Evolutionary conservation across 1,140 invertebrate genomes (phyloP), one percentile per base, ranked within the genome.

Genomic region (Brachystomella parvula): DNA sequence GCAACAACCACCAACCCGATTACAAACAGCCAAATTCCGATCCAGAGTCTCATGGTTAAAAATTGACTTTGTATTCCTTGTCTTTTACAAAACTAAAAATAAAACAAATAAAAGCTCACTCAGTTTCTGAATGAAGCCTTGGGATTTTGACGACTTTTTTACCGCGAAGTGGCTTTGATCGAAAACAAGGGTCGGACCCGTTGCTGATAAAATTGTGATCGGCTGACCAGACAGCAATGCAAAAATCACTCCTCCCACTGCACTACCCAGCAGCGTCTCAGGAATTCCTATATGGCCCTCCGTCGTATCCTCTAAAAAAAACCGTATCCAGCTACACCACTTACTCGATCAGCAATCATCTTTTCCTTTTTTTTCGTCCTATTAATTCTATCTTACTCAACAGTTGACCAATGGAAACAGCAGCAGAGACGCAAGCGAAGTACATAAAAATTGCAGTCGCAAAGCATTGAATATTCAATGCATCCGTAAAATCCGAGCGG

Each of bases 361-460:
- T 53, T 15, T 15, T 26, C 12, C 6, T 53, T 19, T 17, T 24
- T 15, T 53, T 24, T 24, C 9, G 49, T 17, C 24, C 24, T 9
- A 19, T 9, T 53, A 24, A 39, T 9, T 60, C 30, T 3, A 12
- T 75, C 78, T 81, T 75, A 78, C 92, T 89, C 69, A 92, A 83
- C 28, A 96, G 78, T 66, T 93, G 93, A 28, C 94, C 94, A 76
- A 96, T 96, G 0, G 94, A 94, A 62, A 97, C 94, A 12, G 92
- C 92, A 0, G 90, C 92, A 3, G 93, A 93, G 0, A 96, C 81
- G 33, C 90, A 91, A 30, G 94, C 94, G 77, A 96, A 97, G 79
- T 95, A 98, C 84, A 96, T 95, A 78, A 97, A 96, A 68, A 96
- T 88, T 0, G 92, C 85, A 0, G 92, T 89, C 0, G 92, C 91